Evolutionary conservation across 2,113 vertebrate genomes (phyloP).

Genomic region (Myanophis thanlyinensis): DNA sequence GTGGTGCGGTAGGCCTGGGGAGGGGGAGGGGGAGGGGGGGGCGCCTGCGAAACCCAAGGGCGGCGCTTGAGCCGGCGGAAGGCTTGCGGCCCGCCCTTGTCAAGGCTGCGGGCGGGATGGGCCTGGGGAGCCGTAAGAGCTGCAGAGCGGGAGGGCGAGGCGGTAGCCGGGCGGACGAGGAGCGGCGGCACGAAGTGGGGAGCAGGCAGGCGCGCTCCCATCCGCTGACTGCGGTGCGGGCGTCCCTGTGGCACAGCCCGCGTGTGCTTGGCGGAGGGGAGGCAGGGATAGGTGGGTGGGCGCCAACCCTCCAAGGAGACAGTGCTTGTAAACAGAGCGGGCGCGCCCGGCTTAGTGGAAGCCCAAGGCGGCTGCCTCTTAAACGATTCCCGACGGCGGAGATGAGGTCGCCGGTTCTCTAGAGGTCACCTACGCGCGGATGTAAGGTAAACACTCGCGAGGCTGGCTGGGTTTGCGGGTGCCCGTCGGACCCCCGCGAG

Average conservation of each 20-base stretch:
- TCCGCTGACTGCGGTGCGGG: background rate
- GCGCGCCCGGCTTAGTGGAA: background rate
- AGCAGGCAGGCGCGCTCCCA: background rate
- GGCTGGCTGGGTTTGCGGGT: background rate
- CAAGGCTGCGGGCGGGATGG: background rate
- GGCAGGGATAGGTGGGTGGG: background rate
- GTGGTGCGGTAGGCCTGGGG: background rate
- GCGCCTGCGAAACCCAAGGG: background rate
- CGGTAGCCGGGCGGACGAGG: background rate
- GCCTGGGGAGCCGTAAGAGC: background rate
- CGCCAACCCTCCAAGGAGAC: background rate
- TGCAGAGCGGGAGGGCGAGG: background rate
- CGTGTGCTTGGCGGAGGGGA: background rate
- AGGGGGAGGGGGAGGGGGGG: background rate
- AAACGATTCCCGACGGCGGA: background rate
- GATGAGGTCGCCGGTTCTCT: background rate
- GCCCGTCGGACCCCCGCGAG: background rate
- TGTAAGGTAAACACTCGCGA: background rate
- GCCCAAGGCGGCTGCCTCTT: background rate
- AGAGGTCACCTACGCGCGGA: background rate
- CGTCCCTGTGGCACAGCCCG: background rate
- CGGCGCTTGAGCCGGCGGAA: background rate
- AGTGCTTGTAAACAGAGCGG: background rate
- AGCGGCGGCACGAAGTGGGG: background rate
- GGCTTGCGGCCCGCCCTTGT: background rate